These are phyloP conservation scores for Notodonta ziczac DNA, from an alignment of 2,888 invertebrate genomes.

Conservation along the genomic window DNA sequence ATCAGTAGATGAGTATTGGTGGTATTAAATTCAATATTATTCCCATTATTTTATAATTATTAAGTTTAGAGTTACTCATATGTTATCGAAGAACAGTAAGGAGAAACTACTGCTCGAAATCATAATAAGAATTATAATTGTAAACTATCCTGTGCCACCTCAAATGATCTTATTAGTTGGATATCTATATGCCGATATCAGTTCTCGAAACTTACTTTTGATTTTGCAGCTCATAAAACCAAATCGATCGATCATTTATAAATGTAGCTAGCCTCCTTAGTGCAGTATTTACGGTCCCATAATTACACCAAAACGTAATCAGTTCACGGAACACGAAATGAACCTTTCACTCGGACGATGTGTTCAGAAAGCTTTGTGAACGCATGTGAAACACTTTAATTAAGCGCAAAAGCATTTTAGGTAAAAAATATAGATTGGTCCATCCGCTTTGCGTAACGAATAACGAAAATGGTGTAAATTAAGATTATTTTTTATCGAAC, in stretches of 20 bases:
- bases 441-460: slow-evolving; percentile 10
- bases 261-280: neutral
- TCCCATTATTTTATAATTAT: too few species aligned
- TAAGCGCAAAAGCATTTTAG: slow-evolving; percentile 14
- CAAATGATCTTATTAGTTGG: too few species aligned
- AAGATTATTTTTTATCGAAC: slow-evolving; percentile 7
- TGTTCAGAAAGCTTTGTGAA: slow-evolving; percentile 19
- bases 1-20: too few species aligned
- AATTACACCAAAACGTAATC: slow-evolving; percentile 29
- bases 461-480: neutral
- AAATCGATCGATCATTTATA: slow-evolving; percentile 2
- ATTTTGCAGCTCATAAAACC: neutral
- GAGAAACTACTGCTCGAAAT: too few species aligned
- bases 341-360: slow-evolving; percentile 47
- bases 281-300: neutral
- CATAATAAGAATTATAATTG: too few species aligned
- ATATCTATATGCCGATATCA: too few species aligned
- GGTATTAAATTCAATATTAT: too few species aligned
- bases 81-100: too few species aligned
- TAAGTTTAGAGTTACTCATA: too few species aligned
- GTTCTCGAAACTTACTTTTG: too few species aligned
- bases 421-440: slow-evolving; percentile 15
- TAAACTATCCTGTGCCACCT: too few species aligned
- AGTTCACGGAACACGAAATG: slow-evolving; percentile 36
- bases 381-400: slow-evolving; percentile 23